A percentile compares a stretch with the other conserved stretches of the same genome.
These are phyloP conservation scores for Parelbella ahira DNA, from an alignment of 2,888 invertebrate species.

Conservation along the genomic window DNA sequence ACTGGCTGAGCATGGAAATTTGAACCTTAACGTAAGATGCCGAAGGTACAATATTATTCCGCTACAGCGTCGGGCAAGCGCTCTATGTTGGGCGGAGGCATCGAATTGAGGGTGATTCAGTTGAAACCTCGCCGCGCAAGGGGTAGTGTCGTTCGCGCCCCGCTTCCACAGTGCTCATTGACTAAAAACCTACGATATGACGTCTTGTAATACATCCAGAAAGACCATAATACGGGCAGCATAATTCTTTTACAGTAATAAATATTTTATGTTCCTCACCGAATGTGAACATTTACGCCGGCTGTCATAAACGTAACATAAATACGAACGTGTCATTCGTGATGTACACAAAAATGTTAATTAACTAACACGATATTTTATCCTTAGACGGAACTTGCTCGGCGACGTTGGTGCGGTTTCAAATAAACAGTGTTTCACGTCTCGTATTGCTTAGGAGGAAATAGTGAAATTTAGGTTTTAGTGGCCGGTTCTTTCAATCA, in stretches of 20 bases:
- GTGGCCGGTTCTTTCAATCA: constrained; percentile 46
- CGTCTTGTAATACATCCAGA: constrained; percentile 50
- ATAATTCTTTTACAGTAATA: constrained; percentile 29
- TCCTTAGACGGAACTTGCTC: constrained; percentile 16
- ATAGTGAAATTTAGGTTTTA: constrained; percentile 34
- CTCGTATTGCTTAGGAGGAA: constrained; percentile 31
- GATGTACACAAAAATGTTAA: constrained; percentile 36
- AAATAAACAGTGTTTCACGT: constrained; percentile 39
- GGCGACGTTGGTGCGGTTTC: constrained; percentile 15
- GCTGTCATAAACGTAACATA: constrained; percentile 54
- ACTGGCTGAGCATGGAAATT: constrained; percentile 37
- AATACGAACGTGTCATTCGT: constrained; percentile 57
- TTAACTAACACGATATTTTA: constrained; percentile 25
- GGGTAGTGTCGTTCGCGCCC: constrained; percentile 61
- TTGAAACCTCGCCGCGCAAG: constrained; percentile 69
- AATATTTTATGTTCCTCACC: constrained; percentile 17
- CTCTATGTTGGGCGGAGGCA: constrained; percentile 79
- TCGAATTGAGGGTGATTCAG: constrained; percentile 76
- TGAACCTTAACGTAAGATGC: constrained; percentile 37
- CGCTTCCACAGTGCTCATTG: constrained; percentile 60
- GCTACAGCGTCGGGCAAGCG: constrained; percentile 62
- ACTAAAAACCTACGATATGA: constrained; percentile 68
- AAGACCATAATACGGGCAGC: constrained; percentile 33
- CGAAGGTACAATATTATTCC: constrained; percentile 41
- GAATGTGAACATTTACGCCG: constrained; percentile 40